These are phyloP conservation scores for Neodiprion lecontei DNA, from an alignment of 1,140 invertebrate genomes.

Conservation along the genomic window DNA sequence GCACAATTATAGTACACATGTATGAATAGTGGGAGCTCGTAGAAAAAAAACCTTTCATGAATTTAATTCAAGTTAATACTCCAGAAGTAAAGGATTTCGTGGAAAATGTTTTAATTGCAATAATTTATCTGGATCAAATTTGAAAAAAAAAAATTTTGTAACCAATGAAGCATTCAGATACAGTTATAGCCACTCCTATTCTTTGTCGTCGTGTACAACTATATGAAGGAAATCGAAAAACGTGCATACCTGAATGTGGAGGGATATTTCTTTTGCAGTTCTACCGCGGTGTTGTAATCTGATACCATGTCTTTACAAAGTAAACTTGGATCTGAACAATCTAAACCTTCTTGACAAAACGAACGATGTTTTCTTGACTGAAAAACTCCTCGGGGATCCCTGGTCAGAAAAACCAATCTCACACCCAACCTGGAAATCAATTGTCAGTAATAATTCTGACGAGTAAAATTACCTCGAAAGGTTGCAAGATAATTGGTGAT, in stretches of 20 bases:
- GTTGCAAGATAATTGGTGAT: no score
- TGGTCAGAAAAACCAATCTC: slow-evolving; percentile 57
- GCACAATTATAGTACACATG: background rate
- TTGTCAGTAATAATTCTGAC: background rate
- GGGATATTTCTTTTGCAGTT: slow-evolving; percentile 49
- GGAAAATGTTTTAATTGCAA: no score
- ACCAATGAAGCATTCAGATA: no score
- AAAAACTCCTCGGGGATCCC: slow-evolving; percentile 64
- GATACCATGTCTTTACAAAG: slow-evolving; percentile 60
- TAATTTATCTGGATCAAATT: no score
- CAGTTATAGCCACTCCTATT: no score
- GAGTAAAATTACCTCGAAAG: background rate
- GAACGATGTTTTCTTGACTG: slow-evolving; percentile 59
- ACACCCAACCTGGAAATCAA: slow-evolving; percentile 45
- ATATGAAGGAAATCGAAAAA: background rate
- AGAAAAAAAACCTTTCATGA: background rate
- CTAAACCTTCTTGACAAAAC: slow-evolving; percentile 60
- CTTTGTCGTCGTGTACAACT: no score
- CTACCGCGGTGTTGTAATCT: slow-evolving; percentile 56
- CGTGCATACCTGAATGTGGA: slow-evolving; percentile 48
- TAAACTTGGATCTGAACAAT: slow-evolving; percentile 55
- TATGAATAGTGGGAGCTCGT: background rate
- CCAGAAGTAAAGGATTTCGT: no score
- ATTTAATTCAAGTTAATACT: background rate
- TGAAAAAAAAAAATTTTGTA: no score